Conservation (phyloP, 2,797 vertebrate species). For the Catostomus latipinnis region DNA sequence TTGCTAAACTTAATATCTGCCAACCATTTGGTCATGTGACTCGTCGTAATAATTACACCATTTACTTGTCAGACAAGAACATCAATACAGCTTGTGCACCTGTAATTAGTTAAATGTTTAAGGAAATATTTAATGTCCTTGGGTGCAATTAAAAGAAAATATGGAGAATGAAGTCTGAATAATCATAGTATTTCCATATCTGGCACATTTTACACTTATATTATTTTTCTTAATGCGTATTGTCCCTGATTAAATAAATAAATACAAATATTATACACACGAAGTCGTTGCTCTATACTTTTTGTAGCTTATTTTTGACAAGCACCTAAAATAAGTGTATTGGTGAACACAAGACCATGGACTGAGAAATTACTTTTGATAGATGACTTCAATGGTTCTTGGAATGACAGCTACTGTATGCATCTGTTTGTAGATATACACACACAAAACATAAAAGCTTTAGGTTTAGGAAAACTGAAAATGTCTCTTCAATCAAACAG, state of each 20-base stretch:
- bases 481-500: constrained; percentile 67
- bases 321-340: constrained; percentile 80
- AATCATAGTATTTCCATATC: constrained; percentile 67
- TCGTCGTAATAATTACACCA: constrained; percentile 33
- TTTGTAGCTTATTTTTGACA: constrained; percentile 74
- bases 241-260: too few relatives aligned
- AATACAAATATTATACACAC: constrained; percentile 71
- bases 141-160: background rate
- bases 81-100: constrained; percentile 10
- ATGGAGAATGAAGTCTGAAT: background rate
- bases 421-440: constrained; percentile 82
- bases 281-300: constrained; percentile 70
- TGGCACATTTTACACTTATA: too few relatives aligned
- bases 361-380: constrained; percentile 82
- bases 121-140: constrained; percentile 4
- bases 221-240: too few relatives aligned
- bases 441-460: constrained; percentile 76
- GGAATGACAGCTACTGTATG: constrained; percentile 78
- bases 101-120: constrained; percentile 19
- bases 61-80: constrained; percentile 13
- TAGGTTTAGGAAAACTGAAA: constrained; percentile 63
- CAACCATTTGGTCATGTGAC: constrained; percentile 47
- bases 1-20: constrained; percentile 43
- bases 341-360: constrained; percentile 78
- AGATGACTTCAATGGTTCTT: constrained; percentile 81